Percentiles rank a stretch among this genome's conserved stretches.
phyloP scores from a whole-genome alignment of 2,888 invertebrate species.

The Brenthis ino region DNA sequence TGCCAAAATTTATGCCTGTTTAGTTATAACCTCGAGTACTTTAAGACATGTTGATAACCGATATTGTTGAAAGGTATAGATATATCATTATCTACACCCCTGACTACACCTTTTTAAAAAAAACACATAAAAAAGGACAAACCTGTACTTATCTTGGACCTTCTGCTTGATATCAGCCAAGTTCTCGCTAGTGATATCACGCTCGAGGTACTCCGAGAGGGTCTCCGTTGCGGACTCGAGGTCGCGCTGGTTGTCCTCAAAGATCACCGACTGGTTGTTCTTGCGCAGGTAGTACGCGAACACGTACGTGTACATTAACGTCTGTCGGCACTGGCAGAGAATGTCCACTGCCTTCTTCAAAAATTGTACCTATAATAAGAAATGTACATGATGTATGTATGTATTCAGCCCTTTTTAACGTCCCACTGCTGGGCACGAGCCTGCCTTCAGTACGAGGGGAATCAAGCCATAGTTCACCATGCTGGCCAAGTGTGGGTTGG shows the following conservation, averaged over 20 bases:
- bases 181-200: slow-evolving; percentile 98
- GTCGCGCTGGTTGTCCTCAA: slow-evolving; percentile 99
- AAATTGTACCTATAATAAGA: slow-evolving; percentile 93
- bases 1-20: no score
- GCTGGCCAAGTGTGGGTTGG: no score
- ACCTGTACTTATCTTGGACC: slow-evolving; percentile 99
- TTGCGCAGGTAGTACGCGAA: slow-evolving; percentile 99
- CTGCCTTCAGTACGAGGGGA: no score
- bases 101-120: no score
- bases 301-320: slow-evolving; percentile 99
- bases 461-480: no score
- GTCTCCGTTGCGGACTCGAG: slow-evolving; percentile 98
- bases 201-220: slow-evolving; percentile 97
- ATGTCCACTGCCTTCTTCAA: slow-evolving; percentile 98
- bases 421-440: no score
- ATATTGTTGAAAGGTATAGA: no score
- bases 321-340: slow-evolving; percentile 97
- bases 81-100: no score
- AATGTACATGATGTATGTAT: no score
- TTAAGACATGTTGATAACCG: no score
- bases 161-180: slow-evolving; percentile 98
- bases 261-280: slow-evolving; percentile 99
- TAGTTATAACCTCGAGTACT: no score
- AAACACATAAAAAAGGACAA: slow-evolving; percentile 15
- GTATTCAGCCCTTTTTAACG: no score